phyloP scores from a whole-genome alignment of 2,888 invertebrate genomes.

The Eupithecia insigniata region DNA sequence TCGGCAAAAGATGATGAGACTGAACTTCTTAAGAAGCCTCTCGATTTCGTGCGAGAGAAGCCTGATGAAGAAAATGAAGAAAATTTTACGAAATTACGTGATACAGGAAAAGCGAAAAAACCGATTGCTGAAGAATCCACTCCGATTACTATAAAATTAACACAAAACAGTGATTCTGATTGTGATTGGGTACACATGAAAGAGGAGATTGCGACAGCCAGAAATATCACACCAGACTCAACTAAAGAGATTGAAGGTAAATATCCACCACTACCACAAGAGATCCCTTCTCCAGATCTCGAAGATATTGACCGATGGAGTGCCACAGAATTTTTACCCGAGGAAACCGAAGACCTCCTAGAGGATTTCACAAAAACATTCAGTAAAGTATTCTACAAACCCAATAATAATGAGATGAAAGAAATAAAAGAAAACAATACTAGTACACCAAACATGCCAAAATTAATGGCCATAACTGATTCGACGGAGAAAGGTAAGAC shows the following conservation, averaged over 20 bases:
- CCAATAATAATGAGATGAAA: not conserved
- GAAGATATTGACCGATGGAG: slow-evolving; percentile 57
- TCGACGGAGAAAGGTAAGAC: not conserved
- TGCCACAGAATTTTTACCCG: not conserved
- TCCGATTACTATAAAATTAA: slow-evolving; percentile 17
- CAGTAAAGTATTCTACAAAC: not conserved
- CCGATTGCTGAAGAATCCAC: slow-evolving; percentile 14
- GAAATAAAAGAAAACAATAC: not conserved
- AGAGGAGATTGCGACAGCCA: not conserved
- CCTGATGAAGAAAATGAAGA: slow-evolving; percentile 43
- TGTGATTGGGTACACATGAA: slow-evolving; percentile 15
- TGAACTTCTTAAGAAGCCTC: slow-evolving; percentile 54
- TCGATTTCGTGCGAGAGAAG: slow-evolving; percentile 42
- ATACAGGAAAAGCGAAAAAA: not conserved
- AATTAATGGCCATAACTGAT: not conserved
- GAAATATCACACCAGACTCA: slow-evolving; percentile 1
- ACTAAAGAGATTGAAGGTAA: not conserved
- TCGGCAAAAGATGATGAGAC: slow-evolving; percentile 58
- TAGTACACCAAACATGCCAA: not conserved
- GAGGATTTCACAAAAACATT: not conserved
- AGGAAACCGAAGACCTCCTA: not conserved
- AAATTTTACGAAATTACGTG: slow-evolving; percentile 19
- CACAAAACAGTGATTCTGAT: slow-evolving; percentile 14
- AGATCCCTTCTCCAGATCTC: not conserved
- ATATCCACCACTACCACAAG: not conserved